A percentile compares a stretch with the other conserved stretches of the same genome.
Evolutionary conservation across 2,888 invertebrate species (phyloP).

Genomic region (Ypsolopha sequella): DNA sequence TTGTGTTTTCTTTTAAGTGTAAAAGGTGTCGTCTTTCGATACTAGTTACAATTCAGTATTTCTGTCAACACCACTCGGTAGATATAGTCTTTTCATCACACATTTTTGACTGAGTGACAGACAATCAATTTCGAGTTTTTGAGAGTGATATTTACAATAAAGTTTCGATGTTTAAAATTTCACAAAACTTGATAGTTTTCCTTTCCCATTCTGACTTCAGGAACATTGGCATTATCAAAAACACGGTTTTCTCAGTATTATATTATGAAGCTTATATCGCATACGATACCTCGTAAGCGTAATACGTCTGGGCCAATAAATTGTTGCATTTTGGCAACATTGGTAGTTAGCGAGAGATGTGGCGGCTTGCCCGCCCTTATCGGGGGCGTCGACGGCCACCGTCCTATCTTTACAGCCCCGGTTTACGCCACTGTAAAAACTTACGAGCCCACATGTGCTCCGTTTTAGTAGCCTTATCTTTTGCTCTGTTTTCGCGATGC

Average conservation of each 20-base stretch:
- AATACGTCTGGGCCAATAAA: slow-evolving; percentile 1
- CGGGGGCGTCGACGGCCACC: background rate
- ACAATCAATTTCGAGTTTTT: too few species aligned
- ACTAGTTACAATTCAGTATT: too few species aligned
- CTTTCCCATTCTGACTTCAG: background rate
- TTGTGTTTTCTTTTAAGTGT: too few species aligned
- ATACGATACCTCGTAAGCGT: background rate
- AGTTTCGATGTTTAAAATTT: too few species aligned
- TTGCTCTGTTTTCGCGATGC: slow-evolving; percentile 10
- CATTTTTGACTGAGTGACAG: too few species aligned
- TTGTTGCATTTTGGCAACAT: slow-evolving; percentile 5
- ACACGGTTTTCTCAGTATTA: too few species aligned
- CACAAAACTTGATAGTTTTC: too few species aligned
- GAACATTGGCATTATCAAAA: background rate
- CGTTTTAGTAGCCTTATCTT: slow-evolving; percentile 16
- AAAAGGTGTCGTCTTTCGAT: too few species aligned
- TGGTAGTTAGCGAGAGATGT: background rate
- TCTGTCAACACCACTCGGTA: too few species aligned
- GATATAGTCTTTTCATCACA: too few species aligned
- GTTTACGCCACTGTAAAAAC: slow-evolving; percentile 18
- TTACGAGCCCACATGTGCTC: slow-evolving; percentile 14
- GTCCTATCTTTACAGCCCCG: slow-evolving; percentile 18
- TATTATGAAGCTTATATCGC: too few species aligned
- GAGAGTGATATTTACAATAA: too few species aligned
- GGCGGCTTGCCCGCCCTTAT: background rate